Conservation (phyloP, 2,113 vertebrate species). For the Microtus richardsoni region DNA sequence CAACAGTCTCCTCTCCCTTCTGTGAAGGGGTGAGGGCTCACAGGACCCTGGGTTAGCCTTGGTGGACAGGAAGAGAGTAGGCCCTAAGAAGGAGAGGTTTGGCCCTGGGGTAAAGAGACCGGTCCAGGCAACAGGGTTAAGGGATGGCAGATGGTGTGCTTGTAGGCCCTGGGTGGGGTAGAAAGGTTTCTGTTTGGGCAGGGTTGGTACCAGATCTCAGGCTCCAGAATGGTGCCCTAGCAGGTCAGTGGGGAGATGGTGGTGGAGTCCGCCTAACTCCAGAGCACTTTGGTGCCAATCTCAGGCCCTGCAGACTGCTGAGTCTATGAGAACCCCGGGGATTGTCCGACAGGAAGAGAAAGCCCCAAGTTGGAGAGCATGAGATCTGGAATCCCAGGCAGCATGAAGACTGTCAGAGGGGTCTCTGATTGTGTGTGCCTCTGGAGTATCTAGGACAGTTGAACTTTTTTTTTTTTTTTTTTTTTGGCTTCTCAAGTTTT, state of each 20-base stretch:
- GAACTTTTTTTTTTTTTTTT: background rate
- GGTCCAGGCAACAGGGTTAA: background rate
- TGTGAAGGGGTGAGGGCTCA: constrained; percentile 28
- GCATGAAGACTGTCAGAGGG: background rate
- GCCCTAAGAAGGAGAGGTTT: constrained; percentile 15
- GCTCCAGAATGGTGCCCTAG: constrained; percentile 39
- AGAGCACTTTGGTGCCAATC: constrained; percentile 6
- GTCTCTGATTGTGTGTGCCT: constrained; percentile 39
- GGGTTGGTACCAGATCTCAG: background rate
- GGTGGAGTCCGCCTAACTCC: constrained; percentile 26
- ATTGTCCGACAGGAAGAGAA: constrained; percentile 34
- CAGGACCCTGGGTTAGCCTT: constrained; percentile 36
- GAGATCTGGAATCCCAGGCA: background rate
- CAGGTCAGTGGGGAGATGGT: constrained; percentile 64
- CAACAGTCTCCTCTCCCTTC: constrained; percentile 27
- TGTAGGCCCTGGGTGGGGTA: background rate
- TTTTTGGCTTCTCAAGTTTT: constrained; percentile 55
- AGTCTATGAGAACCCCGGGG: background rate
- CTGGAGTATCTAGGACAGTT: background rate
- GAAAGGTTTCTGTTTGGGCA: constrained; percentile 38
- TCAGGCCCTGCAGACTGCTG: background rate
- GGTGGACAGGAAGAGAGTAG: constrained; percentile 61
- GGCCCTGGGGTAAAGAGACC: constrained; percentile 30
- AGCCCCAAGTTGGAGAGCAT: constrained; percentile 16
- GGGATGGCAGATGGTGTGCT: background rate